Evolutionary conservation across 2,888 invertebrate species (phyloP).

Genomic region (Terebella lapidaria): DNA sequence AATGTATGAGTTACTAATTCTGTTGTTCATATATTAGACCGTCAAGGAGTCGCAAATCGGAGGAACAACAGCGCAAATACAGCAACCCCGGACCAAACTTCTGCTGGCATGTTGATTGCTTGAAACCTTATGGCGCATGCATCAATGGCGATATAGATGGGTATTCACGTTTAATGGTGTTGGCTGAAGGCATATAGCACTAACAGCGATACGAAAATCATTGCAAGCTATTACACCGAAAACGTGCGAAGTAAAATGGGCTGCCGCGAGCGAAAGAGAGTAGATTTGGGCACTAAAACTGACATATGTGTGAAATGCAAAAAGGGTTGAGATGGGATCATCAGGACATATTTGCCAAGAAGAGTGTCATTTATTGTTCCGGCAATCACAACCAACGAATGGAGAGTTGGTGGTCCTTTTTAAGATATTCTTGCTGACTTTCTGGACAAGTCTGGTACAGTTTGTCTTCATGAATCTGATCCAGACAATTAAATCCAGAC

Average conservation of each 20-base stretch:
- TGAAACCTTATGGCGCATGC: constrained; percentile 27
- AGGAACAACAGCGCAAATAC: constrained; percentile 12
- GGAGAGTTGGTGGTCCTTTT: constrained; percentile 3
- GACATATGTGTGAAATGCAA: not conserved
- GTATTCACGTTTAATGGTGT: constrained; percentile 22
- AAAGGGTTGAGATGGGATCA: not conserved
- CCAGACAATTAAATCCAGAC: not conserved
- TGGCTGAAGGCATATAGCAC: constrained; percentile 22
- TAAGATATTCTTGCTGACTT: constrained; percentile 2
- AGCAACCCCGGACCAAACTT: constrained; percentile 20
- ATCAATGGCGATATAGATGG: constrained; percentile 27
- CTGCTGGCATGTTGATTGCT: constrained; percentile 25
- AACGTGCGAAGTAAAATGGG: not conserved
- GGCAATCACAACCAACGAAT: constrained; percentile 4
- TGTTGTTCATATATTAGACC: not conserved
- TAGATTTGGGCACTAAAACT: not conserved
- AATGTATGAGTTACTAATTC: too few species aligned
- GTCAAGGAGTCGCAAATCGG: not conserved
- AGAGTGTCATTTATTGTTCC: not conserved
- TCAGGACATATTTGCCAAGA: not conserved
- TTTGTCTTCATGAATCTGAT: constrained; percentile 1
- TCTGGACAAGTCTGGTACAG: constrained; percentile 3
- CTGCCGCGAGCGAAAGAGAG: not conserved
- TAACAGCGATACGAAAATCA: constrained; percentile 20
- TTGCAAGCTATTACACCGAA: constrained; percentile 11